Conservation (phyloP, 1,140 invertebrate species). For the Pseudoatta argentina region DNA sequence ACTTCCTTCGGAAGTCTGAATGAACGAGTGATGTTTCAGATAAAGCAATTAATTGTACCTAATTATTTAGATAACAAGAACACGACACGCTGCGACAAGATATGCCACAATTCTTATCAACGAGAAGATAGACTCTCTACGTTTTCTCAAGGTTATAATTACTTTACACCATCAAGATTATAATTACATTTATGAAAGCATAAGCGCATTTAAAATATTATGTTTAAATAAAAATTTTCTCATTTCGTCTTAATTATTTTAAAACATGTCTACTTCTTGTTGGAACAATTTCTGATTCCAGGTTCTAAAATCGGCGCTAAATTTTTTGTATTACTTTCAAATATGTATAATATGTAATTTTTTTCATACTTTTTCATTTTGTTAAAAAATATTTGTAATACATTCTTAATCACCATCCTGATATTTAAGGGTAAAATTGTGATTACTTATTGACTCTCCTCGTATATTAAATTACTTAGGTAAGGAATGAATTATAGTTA, state of each 20-base stretch:
- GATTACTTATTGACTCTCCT: too few species aligned
- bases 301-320: too few species aligned
- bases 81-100: background rate
- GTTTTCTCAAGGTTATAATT: background rate
- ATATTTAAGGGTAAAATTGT: too few species aligned
- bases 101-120: background rate
- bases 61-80: slow-evolving; percentile 15
- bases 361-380: too few species aligned
- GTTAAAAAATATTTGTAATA: too few species aligned
- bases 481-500: background rate
- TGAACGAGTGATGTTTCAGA: slow-evolving; percentile 31
- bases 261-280: too few species aligned
- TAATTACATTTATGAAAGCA: background rate
- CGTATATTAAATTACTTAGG: background rate
- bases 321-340: too few species aligned
- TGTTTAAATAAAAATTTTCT: too few species aligned
- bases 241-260: too few species aligned
- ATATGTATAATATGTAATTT: too few species aligned
- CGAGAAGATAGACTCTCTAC: background rate
- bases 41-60: slow-evolving; percentile 12
- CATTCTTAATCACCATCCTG: too few species aligned
- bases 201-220: background rate
- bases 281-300: too few species aligned
- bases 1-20: slow-evolving; percentile 12
- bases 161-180: background rate